Evolutionary conservation across 1,140 invertebrate genomes (phyloP).

Genomic region (Drosophila chauvacae): DNA sequence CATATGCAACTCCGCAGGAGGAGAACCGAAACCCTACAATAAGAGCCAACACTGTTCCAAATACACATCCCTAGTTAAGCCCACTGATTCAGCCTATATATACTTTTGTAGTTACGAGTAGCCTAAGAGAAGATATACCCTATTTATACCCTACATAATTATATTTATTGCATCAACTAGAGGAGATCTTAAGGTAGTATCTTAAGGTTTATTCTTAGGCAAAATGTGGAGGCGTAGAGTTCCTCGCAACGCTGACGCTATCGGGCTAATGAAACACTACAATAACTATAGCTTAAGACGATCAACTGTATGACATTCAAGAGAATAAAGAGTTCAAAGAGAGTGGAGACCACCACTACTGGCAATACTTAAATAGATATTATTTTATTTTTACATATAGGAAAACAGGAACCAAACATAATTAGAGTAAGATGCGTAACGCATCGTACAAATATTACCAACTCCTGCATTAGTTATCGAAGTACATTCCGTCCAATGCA

Average conservation of each 20-base stretch:
- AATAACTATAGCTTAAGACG: conserved; percentile 57
- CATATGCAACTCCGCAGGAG: conserved; percentile 40
- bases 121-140: conserved; percentile 23
- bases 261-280: conserved; percentile 62
- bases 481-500: background rate
- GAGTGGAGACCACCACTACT: background rate
- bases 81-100: conserved; percentile 20
- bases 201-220: conserved; percentile 6
- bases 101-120: conserved; percentile 18
- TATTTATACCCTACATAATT: conserved; percentile 43
- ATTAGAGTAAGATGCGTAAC: background rate
- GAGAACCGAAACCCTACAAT: conserved; percentile 38
- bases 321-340: conserved; percentile 67
- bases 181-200: background rate
- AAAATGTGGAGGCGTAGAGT: conserved; percentile 18
- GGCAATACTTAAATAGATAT: background rate
- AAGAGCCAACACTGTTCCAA: conserved; percentile 71
- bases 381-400: background rate
- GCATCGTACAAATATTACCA: too few relatives aligned
- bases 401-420: background rate
- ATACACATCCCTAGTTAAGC: conserved; percentile 63
- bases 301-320: conserved; percentile 47
- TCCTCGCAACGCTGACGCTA: conserved; percentile 19
- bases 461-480: background rate
- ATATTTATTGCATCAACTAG: conserved; percentile 56